These are phyloP conservation scores for Ophion costatus DNA, from an alignment of 2,888 invertebrate genomes.

Conservation along the genomic window DNA sequence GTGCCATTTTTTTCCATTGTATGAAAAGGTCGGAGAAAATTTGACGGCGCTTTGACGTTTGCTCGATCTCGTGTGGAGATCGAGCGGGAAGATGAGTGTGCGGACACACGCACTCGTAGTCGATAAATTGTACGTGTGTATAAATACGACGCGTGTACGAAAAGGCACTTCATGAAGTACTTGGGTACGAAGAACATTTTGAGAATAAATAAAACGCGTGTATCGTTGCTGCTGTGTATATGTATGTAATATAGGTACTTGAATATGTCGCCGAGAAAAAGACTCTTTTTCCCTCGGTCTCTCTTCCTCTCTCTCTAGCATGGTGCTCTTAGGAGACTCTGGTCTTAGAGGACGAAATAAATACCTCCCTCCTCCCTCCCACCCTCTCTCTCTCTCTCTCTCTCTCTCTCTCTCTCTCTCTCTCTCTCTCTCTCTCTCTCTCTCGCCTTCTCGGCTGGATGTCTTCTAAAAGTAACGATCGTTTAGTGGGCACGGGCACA, in stretches of 20 bases:
- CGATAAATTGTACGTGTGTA: conserved; percentile 15
- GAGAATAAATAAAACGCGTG: conserved; percentile 63
- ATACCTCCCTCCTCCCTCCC: too few relatives aligned
- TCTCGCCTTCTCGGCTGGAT: conserved; percentile 5
- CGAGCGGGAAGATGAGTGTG: background rate
- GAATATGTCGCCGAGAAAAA: conserved; percentile 23
- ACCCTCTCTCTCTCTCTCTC: background rate
- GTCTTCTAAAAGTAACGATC: conserved; percentile 55
- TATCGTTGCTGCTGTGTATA: conserved; percentile 21
- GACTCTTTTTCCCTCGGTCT: background rate
- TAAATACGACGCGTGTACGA: conserved; percentile 24
- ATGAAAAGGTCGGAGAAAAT: conserved; percentile 62
- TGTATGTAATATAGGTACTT: conserved; percentile 11
- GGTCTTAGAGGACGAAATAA: too few relatives aligned
- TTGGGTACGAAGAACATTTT: conserved; percentile 27
- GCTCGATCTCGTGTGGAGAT: conserved; percentile 14
- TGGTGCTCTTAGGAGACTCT: too few relatives aligned
- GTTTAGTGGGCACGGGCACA: conserved; percentile 37
- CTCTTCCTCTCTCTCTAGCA: background rate
- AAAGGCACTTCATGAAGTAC: conserved; percentile 21
- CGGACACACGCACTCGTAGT: background rate
- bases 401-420: background rate
- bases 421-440: background rate
- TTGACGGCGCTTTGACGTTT: conserved; percentile 67
- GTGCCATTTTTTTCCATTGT: conserved; percentile 78